A percentile compares a stretch with the other conserved stretches of the same genome.
These are phyloP conservation scores for Neocrepidodera transversa DNA, from an alignment of 2,888 invertebrate genomes.

Conservation along the genomic window DNA sequence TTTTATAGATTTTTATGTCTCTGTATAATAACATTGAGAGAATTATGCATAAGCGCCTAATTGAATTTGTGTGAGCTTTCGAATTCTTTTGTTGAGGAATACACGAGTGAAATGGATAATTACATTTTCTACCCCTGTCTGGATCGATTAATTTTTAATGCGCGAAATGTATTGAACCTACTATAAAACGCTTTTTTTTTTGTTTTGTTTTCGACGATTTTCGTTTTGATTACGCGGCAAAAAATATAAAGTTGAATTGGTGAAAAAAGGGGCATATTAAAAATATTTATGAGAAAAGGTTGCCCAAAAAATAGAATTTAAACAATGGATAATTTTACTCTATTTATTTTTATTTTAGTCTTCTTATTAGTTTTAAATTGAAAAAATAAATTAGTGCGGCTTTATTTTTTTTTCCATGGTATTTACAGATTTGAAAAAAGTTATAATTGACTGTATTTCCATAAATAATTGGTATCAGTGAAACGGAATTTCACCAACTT, in stretches of 20 bases:
- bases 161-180: conserved; percentile 19
- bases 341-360: no score
- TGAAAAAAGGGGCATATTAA: no score
- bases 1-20: conserved; percentile 50
- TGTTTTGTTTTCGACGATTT: not conserved
- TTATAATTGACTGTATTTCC: no score
- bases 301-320: no score
- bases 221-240: not conserved
- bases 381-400: no score
- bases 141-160: conserved; percentile 24
- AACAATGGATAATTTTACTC: no score
- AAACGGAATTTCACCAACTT: not conserved
- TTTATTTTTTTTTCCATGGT: no score
- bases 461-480: no score
- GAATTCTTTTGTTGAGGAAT: conserved; percentile 36
- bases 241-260: not conserved
- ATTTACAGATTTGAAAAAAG: no score
- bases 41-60: conserved; percentile 54
- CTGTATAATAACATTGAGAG: conserved; percentile 53
- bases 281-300: no score
- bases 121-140: conserved; percentile 21
- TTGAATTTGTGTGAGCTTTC: conserved; percentile 48
- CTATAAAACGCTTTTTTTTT: conserved; percentile 2
- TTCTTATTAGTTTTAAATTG: no score
- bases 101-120: conserved; percentile 26